A percentile compares a stretch with the other conserved stretches of the same genome.
These are phyloP conservation scores for Caenorhabditis macrosperma DNA, from an alignment of 2,888 invertebrate genomes.

Conservation along the genomic window DNA sequence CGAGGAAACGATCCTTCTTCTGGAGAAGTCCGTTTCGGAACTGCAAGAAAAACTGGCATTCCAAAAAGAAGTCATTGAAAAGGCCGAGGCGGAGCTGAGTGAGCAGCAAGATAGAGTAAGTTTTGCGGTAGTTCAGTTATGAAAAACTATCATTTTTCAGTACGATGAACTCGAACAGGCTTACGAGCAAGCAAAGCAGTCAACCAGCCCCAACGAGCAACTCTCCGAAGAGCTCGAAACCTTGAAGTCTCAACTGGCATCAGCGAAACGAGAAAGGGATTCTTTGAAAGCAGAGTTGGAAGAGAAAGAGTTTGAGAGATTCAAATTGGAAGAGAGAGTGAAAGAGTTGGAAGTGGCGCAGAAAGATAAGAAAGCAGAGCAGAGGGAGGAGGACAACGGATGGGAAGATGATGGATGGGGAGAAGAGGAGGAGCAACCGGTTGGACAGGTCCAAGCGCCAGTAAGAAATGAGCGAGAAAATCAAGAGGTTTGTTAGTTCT, in stretches of 20 bases:
- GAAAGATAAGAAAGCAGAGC: background rate
- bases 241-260: background rate
- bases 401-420: conserved; percentile 56
- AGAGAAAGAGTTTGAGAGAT: background rate
- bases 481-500: too few species aligned
- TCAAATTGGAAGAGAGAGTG: background rate
- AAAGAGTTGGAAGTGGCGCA: background rate
- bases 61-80: conserved; percentile 41
- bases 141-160: too few species aligned
- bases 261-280: background rate
- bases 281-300: background rate
- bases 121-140: too few species aligned
- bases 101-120: conserved; percentile 53
- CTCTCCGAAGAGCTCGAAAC: background rate
- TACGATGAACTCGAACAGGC: conserved; percentile 36
- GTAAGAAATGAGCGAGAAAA: too few species aligned
- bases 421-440: conserved; percentile 13
- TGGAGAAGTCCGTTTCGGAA: conserved; percentile 23
- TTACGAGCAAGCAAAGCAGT: background rate
- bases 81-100: conserved; percentile 36
- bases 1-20: too few species aligned
- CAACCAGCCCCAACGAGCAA: background rate
- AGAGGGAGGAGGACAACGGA: conserved; percentile 13
- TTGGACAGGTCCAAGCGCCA: too few species aligned
- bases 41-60: conserved; percentile 8